Evolutionary conservation across 1,140 invertebrate species (phyloP).

Genomic region (Pygmarrhopalites habei): DNA sequence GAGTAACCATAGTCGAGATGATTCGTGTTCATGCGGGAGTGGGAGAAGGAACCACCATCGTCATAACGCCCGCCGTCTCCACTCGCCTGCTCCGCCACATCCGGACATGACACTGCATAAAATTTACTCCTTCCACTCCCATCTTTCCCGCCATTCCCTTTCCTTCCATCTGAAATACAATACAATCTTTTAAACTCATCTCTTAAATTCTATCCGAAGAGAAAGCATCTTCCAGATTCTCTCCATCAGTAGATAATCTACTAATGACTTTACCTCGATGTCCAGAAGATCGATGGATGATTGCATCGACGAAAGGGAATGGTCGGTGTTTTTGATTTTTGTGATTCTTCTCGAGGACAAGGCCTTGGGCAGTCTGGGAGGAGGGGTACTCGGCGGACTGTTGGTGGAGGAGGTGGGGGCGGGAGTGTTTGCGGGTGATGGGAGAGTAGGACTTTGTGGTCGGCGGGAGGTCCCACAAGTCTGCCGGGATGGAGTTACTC

Average conservation of each 20-base stretch:
- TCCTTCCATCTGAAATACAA: conserved; percentile 26
- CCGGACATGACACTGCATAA: conserved; percentile 36
- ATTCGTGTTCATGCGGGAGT: not conserved
- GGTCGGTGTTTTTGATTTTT: conserved; percentile 17
- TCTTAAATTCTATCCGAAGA: too few species aligned
- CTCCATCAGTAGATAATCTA: too few species aligned
- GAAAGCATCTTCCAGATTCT: too few species aligned
- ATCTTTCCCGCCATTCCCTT: conserved; percentile 3
- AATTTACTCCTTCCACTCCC: conserved; percentile 25
- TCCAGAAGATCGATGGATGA: conserved; percentile 12
- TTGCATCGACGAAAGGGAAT: conserved; percentile 17
- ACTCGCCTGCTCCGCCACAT: conserved; percentile 27
- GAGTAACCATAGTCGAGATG: not conserved
- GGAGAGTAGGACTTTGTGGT: conserved; percentile 28
- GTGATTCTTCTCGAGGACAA: too few species aligned
- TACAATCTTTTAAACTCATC: too few species aligned
- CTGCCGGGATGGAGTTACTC: conserved; percentile 32
- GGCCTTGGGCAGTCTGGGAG: not conserved
- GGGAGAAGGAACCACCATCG: not conserved
- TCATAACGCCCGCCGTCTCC: too few species aligned
- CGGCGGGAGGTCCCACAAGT: conserved; percentile 35
- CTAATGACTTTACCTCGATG: too few species aligned
- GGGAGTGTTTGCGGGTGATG: conserved; percentile 16
- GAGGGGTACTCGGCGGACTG: conserved; percentile 3
- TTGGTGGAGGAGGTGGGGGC: conserved; percentile 11